A percentile compares a stretch with the other conserved stretches of the same genome.
These are phyloP conservation scores for Lithophane ornitopus DNA, from an alignment of 2,888 invertebrate genomes.

Conservation along the genomic window DNA sequence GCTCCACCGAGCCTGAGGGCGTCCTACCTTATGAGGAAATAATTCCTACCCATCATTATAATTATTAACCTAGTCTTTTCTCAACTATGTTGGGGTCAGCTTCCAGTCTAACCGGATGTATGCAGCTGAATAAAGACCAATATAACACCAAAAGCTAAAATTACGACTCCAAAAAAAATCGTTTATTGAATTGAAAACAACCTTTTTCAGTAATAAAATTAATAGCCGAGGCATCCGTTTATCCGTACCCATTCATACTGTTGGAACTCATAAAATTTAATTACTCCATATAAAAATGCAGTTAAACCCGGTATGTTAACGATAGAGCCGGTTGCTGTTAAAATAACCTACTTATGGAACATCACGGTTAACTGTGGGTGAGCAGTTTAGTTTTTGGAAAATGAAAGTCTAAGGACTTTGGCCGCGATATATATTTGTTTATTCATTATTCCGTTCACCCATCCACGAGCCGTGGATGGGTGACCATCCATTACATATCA, in stretches of 20 bases:
- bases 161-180: constrained; percentile 13
- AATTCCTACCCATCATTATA: neutral
- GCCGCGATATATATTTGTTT: neutral
- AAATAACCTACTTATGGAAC: constrained; percentile 43
- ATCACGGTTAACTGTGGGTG: constrained; percentile 15
- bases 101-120: neutral
- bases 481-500: no score
- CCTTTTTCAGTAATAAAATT: constrained; percentile 60
- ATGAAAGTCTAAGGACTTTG: no score
- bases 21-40: neutral
- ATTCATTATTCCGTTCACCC: no score
- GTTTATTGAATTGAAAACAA: constrained; percentile 54
- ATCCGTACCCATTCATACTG: constrained; percentile 48
- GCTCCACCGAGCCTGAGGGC: no score
- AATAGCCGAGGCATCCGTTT: constrained; percentile 51
- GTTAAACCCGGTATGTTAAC: constrained; percentile 55
- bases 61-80: neutral
- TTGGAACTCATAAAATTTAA: constrained; percentile 63
- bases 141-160: constrained; percentile 5
- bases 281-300: constrained; percentile 63
- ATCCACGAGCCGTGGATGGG: no score
- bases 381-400: constrained; percentile 1
- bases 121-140: neutral
- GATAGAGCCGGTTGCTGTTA: constrained; percentile 28
- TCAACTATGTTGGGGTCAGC: neutral